Percentiles rank a stretch among this genome's conserved stretches.
phyloP scores from a whole-genome alignment of 1,140 invertebrate genomes.

The Dinoponera quadriceps region DNA sequence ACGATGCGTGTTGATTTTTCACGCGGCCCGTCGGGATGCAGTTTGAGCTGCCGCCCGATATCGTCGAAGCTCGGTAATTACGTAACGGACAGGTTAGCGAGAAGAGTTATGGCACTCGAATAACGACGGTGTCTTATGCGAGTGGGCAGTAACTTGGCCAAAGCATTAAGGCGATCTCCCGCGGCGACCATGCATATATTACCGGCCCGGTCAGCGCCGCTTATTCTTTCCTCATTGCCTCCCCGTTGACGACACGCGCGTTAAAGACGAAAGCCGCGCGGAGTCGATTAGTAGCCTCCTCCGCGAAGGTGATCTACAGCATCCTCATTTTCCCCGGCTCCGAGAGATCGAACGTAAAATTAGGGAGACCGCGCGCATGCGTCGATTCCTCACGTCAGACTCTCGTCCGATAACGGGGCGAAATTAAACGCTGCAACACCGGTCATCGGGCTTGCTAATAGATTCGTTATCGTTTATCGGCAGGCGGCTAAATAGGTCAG shows the following conservation, averaged over 20 bases:
- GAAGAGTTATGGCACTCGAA: constrained; percentile 75
- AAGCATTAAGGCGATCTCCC: constrained; percentile 77
- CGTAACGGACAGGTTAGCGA: constrained; percentile 75
- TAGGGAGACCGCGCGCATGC: background rate
- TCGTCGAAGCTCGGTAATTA: constrained; percentile 73
- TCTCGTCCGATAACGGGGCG: background rate
- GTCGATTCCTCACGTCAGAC: constrained; percentile 17
- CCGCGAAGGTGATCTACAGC: constrained; percentile 61
- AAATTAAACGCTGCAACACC: background rate
- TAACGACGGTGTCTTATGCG: constrained; percentile 72
- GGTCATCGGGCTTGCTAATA: background rate
- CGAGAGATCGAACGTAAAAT: constrained; percentile 7
- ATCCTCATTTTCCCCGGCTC: constrained; percentile 14
- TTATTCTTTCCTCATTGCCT: constrained; percentile 55
- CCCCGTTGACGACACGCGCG: constrained; percentile 50
- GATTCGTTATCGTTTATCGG: background rate
- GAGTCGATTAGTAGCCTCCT: constrained; percentile 63
- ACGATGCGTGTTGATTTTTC: constrained; percentile 56
- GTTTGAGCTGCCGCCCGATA: constrained; percentile 34
- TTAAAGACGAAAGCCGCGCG: constrained; percentile 34
- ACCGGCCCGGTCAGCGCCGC: constrained; percentile 49
- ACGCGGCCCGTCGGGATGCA: constrained; percentile 5
- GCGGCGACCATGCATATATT: constrained; percentile 76
- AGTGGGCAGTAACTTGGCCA: constrained; percentile 74
- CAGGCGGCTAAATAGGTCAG: background rate